Conservation (phyloP, 2,888 invertebrate genomes). For the Cheilosia urbana region DNA sequence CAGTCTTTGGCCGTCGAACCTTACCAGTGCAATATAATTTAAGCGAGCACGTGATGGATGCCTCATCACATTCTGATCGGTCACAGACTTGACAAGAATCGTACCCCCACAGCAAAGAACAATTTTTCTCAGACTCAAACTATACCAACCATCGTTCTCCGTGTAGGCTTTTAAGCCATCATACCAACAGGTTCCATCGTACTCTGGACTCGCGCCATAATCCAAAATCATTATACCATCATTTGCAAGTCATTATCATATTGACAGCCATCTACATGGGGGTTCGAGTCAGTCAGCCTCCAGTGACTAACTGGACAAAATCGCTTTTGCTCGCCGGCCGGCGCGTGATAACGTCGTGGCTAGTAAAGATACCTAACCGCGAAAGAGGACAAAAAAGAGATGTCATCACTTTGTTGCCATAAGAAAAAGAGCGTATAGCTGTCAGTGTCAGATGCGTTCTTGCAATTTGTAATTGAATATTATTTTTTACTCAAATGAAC, state of each 20-base stretch:
- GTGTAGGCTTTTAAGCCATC: conserved; percentile 22
- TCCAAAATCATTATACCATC: conserved; percentile 72
- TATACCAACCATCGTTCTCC: conserved; percentile 4
- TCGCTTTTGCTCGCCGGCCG: conserved; percentile 49
- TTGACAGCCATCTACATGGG: conserved; percentile 72
- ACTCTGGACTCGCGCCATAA: conserved; percentile 50
- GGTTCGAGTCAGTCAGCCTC: conserved; percentile 68
- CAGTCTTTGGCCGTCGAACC: not conserved
- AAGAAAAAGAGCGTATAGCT: conserved; percentile 44
- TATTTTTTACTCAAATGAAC: conserved; percentile 69
- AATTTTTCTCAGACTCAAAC: conserved; percentile 27
- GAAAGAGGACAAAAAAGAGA: conserved; percentile 37
- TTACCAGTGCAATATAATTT: not conserved
- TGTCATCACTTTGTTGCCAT: conserved; percentile 64
- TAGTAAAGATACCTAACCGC: conserved; percentile 14
- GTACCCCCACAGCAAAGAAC: conserved; percentile 16
- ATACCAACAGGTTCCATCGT: conserved; percentile 51
- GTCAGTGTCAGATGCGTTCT: conserved; percentile 62
- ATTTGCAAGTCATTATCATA: conserved; percentile 75
- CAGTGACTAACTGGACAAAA: conserved; percentile 74
- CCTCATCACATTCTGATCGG: conserved; percentile 33
- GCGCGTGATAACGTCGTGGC: conserved; percentile 49
- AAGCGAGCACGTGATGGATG: conserved; percentile 8
- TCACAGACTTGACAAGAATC: conserved; percentile 32
- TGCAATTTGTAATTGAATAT: conserved; percentile 70